These are phyloP conservation scores for Melitaea athalia DNA, from an alignment of 2,888 invertebrate species.

Conservation along the genomic window DNA sequence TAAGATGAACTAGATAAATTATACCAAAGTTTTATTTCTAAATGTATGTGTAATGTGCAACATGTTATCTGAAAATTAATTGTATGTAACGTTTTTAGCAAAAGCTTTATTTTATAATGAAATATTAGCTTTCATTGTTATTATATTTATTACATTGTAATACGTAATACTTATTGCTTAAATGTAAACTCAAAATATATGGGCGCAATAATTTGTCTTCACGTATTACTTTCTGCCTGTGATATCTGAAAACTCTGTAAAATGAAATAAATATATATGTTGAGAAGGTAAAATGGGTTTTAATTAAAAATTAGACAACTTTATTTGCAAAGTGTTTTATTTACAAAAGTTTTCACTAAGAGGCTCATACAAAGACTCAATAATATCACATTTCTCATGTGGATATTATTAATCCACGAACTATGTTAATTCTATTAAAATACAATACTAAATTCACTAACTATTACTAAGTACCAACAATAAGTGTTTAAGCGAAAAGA, in stretches of 20 bases:
- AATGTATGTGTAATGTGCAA: not conserved
- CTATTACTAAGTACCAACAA: constrained; percentile 65
- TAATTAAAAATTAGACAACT: constrained; percentile 34
- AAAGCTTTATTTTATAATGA: not conserved
- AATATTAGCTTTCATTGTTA: constrained; percentile 4
- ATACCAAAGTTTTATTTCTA: not conserved
- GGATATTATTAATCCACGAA: constrained; percentile 84
- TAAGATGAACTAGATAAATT: not conserved
- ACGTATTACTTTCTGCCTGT: constrained; percentile 28
- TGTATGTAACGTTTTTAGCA: not conserved
- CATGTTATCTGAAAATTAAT: not conserved
- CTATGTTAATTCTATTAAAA: constrained; percentile 50
- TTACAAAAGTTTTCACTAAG: constrained; percentile 57
- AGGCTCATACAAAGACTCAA: constrained; percentile 82
- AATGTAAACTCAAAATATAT: not conserved
- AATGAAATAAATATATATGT: constrained; percentile 25
- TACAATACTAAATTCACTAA: constrained; percentile 49
- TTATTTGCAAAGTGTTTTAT: constrained; percentile 46
- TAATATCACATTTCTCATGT: constrained; percentile 88
- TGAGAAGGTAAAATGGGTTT: constrained; percentile 15
- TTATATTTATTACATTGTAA: constrained; percentile 1
- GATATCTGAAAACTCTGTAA: constrained; percentile 29
- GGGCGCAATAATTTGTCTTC: not conserved
- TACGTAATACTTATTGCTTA: not conserved
- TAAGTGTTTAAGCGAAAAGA: constrained; percentile 39